phyloP scores from a whole-genome alignment of 1,140 invertebrate genomes.

The Matsumurasca onukii region DNA sequence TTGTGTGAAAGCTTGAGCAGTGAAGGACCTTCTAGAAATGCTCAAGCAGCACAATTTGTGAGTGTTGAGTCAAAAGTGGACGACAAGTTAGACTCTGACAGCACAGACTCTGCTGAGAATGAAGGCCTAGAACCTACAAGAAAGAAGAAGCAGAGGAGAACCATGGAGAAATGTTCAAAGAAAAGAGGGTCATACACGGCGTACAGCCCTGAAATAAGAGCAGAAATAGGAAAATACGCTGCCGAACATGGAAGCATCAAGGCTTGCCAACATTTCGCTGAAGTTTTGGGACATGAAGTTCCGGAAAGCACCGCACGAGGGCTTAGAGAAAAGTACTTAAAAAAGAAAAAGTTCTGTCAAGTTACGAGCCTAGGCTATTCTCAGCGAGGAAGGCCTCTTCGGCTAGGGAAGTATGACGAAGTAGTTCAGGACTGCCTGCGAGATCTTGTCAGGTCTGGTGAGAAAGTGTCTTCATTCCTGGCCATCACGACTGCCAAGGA shows the following conservation, averaged over 20 bases:
- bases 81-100: not conserved
- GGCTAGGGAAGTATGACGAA: conserved; percentile 49
- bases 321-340: conserved; percentile 47
- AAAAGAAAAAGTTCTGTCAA: conserved; percentile 42
- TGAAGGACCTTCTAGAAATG: too few species aligned
- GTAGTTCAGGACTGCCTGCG: conserved; percentile 48
- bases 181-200: conserved; percentile 46
- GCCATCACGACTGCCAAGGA: conserved; percentile 49
- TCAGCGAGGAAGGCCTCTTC: conserved; percentile 46
- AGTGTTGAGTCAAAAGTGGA: conserved; percentile 4
- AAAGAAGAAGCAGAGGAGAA: conserved; percentile 29
- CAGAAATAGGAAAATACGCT: conserved; percentile 49
- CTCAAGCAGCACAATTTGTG: too few species aligned
- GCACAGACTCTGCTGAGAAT: not conserved
- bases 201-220: conserved; percentile 48
- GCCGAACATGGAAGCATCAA: conserved; percentile 47
- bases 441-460: conserved; percentile 46
- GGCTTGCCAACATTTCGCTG: conserved; percentile 46
- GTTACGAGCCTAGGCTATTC: conserved; percentile 47
- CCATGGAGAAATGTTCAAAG: conserved; percentile 37
- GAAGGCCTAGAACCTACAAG: not conserved
- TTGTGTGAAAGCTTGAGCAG: not conserved
- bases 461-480: conserved; percentile 48
- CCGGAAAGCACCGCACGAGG: conserved; percentile 49
- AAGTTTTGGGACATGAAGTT: conserved; percentile 45